Percentiles rank a stretch among this genome's conserved stretches.
Evolutionary conservation across 2,113 vertebrate genomes (phyloP).

Genomic region (Lota lota): DNA sequence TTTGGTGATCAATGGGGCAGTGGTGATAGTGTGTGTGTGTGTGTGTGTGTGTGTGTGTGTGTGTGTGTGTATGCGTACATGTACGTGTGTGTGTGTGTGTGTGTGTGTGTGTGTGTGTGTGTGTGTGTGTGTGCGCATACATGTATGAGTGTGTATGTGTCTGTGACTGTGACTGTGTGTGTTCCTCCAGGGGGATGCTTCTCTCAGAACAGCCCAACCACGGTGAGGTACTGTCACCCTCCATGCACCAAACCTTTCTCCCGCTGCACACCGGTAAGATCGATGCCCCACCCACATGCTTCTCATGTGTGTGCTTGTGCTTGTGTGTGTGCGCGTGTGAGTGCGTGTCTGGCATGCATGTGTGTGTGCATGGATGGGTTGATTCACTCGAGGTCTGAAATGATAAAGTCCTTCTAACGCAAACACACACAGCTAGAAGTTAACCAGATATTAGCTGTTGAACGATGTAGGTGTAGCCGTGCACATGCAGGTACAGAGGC

Average conservation of each 20-base stretch:
- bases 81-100: conserved; percentile 2
- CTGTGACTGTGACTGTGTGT: conserved; percentile 32
- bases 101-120: conserved; percentile 34
- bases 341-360: no score
- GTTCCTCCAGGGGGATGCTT: conserved; percentile 87
- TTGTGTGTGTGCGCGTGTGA: background rate
- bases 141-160: background rate
- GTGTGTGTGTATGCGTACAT: background rate
- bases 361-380: no score
- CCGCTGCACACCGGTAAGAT: conserved; percentile 92
- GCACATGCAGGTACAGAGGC: no score
- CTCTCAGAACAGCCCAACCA: conserved; percentile 76
- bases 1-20: conserved; percentile 57
- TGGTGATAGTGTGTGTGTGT: background rate
- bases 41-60: background rate
- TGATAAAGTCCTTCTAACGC: no score
- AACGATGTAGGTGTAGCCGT: no score
- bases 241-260: conserved; percentile 94
- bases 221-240: conserved; percentile 84
- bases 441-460: no score
- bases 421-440: no score
- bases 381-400: no score
- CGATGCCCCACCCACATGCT: conserved; percentile 1
- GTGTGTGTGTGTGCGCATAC: background rate
- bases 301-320: conserved; percentile 3